phyloP scores from a whole-genome alignment of 2,888 invertebrate genomes.

The Himalopsyche tibetana region DNA sequence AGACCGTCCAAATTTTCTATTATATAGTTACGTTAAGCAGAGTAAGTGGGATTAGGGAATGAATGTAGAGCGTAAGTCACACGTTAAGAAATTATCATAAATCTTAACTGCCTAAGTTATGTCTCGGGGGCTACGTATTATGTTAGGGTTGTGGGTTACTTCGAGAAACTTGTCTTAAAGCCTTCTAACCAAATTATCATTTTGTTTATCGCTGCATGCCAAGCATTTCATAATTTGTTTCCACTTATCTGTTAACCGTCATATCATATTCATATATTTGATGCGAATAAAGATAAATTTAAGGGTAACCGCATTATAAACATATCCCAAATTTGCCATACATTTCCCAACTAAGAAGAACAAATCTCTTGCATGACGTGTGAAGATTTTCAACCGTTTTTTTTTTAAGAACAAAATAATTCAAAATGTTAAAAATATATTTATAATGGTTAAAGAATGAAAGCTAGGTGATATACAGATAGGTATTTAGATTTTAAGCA shows the following conservation, averaged over 20 bases:
- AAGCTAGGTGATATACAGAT: no score
- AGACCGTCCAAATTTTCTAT: slow-evolving; percentile 50
- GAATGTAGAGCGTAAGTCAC: slow-evolving; percentile 63
- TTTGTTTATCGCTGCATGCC: slow-evolving; percentile 61
- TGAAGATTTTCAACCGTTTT: no score
- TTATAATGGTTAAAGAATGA: no score
- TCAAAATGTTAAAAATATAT: no score
- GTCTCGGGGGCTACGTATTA: slow-evolving; percentile 62
- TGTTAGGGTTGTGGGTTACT: slow-evolving; percentile 59
- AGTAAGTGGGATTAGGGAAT: slow-evolving; percentile 57
- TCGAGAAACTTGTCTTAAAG: slow-evolving; percentile 42
- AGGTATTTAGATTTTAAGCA: no score
- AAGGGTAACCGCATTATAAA: slow-evolving; percentile 6
- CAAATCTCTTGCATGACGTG: no score
- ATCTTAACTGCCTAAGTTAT: slow-evolving; percentile 64
- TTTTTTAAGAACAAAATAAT: no score
- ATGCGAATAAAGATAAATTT: slow-evolving; percentile 7
- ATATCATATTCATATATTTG: slow-evolving; percentile 31
- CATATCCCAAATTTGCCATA: neutral
- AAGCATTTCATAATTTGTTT: slow-evolving; percentile 48
- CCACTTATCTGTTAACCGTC: slow-evolving; percentile 35
- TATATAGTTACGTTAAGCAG: slow-evolving; percentile 58
- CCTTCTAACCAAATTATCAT: slow-evolving; percentile 60
- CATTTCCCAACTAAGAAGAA: no score
- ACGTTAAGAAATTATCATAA: slow-evolving; percentile 66